phyloP scores from a whole-genome alignment of 2,888 invertebrate genomes.

The Koerneria pararmatus region DNA sequence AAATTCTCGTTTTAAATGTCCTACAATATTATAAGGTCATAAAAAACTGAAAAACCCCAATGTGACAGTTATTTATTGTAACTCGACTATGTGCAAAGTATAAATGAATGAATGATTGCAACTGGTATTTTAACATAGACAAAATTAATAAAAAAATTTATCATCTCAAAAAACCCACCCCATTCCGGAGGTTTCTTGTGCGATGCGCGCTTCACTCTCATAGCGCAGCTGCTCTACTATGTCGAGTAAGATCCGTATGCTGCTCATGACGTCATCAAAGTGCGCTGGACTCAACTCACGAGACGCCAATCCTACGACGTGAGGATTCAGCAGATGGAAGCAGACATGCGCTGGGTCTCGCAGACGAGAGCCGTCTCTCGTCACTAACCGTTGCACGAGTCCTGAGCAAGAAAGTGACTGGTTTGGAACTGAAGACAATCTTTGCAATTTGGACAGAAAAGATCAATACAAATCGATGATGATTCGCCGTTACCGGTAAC shows the following conservation, averaged over 20 bases:
- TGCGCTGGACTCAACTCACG: slow-evolving; percentile 40
- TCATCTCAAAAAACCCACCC: too few species aligned
- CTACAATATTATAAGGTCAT: too few species aligned
- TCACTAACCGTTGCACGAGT: slow-evolving; percentile 54
- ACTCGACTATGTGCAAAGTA: too few species aligned
- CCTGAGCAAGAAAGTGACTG: slow-evolving; percentile 28
- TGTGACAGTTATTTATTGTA: too few species aligned
- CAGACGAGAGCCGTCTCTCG: slow-evolving; percentile 50
- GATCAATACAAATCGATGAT: too few species aligned
- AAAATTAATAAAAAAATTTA: too few species aligned
- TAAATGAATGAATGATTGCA: too few species aligned
- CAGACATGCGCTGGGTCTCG: slow-evolving; percentile 48
- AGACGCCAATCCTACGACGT: slow-evolving; percentile 34
- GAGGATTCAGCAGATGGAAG: slow-evolving; percentile 51
- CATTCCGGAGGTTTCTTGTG: slow-evolving; percentile 34
- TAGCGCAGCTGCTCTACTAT: slow-evolving; percentile 56
- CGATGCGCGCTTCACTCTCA: slow-evolving; percentile 47
- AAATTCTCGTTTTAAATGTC: too few species aligned
- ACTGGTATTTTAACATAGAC: too few species aligned
- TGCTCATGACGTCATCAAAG: slow-evolving; percentile 56
- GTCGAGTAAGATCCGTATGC: slow-evolving; percentile 51
- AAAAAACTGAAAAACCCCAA: too few species aligned
- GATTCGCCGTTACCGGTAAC: too few species aligned
- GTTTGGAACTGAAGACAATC: background rate
- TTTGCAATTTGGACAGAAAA: background rate